Evolutionary conservation across 1,140 invertebrate species (phyloP), one percentile per base, ranked within the genome.

Genomic region (Lasioglossum albipes): DNA sequence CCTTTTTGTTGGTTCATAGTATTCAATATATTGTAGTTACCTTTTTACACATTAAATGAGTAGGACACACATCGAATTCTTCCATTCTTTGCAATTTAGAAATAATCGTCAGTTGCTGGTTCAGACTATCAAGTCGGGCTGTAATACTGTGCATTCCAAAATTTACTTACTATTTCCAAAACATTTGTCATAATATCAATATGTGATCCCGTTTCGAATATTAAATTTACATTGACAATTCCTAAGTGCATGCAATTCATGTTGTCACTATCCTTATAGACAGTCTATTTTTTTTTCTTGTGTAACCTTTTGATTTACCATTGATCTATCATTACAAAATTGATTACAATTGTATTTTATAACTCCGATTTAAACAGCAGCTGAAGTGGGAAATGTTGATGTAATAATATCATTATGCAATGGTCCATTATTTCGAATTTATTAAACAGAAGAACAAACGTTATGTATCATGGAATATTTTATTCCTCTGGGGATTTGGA

Each of bases 81-180:
- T 78, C 80, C 74, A 89, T 86, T 49, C 61, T 82, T 73, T 82
- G 84, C n/a, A 88, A 82, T 80, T 85, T 81, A 10, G 81, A 77
- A 75, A 88, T 83, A n/a, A 71, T 77, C 16, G 59, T 64, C 0
- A 89, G 71, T 16, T 87, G 81, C 45, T 82, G 79, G 31, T 87
- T 88, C 42, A 89, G 61, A 31, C 77, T 71, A 62, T 83, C 80
- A 16, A 88, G 76, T 12, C 83, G 83, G 31, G 71, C 79, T 49
- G 49, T 73, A 36, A 87, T 62, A 57, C 68, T 82, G 49, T 54
- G 71, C 86, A 86, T 87, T 57, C 66, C 78, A 84, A 81, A 73
- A 74, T 79, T 65, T 64, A 20, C 16, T 66, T 3, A 45, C 52
- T 22, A 64, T 22, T 20, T 45, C 54, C 20, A n/a, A 68, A 62